Evolutionary conservation across 2,113 vertebrate genomes (phyloP).

Genomic region (Lathamus discolor): DNA sequence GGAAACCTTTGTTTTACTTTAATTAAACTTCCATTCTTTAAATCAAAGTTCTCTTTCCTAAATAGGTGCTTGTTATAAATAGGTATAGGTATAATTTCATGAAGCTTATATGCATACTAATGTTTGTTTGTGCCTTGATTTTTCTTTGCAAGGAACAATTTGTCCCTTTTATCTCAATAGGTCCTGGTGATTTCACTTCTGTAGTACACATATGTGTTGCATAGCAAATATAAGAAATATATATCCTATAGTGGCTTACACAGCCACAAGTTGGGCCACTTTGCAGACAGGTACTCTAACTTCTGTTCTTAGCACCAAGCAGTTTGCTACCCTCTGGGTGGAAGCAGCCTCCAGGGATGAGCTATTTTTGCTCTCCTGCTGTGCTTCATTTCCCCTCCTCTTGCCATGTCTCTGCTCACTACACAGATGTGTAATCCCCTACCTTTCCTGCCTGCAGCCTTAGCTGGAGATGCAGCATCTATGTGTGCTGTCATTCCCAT

Average conservation of each 20-base stretch:
- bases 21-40: conserved; percentile 19
- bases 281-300: not conserved
- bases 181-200: not conserved
- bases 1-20: conserved; percentile 28
- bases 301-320: not conserved
- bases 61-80: not conserved
- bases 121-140: not conserved
- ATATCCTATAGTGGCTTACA: not conserved
- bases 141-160: not conserved
- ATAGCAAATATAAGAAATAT: not conserved
- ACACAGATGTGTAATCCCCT: not conserved
- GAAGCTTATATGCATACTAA: not conserved
- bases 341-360: not conserved
- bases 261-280: not conserved
- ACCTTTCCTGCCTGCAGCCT: not conserved
- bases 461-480: not conserved
- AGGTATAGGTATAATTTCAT: not conserved
- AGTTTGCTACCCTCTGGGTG: not conserved
- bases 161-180: not conserved
- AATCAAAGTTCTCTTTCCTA: not conserved
- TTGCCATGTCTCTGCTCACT: not conserved
- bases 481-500: fast-evolving
- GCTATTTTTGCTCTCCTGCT: not conserved
- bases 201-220: not conserved
- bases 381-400: not conserved